Evolutionary conservation across 2,113 vertebrate genomes (phyloP).

Genomic region (Brachirus orientalis): DNA sequence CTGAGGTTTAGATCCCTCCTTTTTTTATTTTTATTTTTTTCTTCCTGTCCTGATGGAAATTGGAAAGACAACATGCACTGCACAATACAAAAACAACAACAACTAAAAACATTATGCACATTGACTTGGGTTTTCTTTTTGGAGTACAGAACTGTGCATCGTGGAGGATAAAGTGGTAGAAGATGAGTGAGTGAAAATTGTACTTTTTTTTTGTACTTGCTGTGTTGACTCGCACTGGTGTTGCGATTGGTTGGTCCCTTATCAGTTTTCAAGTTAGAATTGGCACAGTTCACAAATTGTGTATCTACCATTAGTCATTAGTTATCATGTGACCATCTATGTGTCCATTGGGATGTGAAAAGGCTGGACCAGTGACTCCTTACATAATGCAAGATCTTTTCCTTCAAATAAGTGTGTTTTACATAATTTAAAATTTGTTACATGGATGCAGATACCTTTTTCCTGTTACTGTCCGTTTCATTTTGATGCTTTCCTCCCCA

Average conservation of each 20-base stretch:
- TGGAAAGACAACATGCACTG: slow-evolving; percentile 12
- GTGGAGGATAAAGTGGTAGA: no score
- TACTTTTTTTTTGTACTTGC: slow-evolving; percentile 1
- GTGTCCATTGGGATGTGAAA: not conserved
- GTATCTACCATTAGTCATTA: not conserved
- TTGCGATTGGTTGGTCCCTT: not conserved
- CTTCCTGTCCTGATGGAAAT: not conserved
- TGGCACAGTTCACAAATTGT: not conserved
- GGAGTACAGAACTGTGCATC: not conserved
- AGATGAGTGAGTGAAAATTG: no score
- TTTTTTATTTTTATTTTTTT: not conserved
- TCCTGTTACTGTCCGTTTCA: not conserved
- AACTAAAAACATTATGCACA: not conserved
- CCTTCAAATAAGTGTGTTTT: no score
- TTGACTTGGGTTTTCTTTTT: not conserved
- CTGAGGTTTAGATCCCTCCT: not conserved
- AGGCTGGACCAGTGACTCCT: slow-evolving; percentile 1
- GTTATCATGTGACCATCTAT: not conserved
- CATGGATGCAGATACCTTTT: not conserved
- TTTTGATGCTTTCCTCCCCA: not conserved
- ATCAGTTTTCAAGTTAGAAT: slow-evolving; percentile 26
- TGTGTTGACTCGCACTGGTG: not conserved
- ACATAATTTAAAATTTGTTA: not conserved
- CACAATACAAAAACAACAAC: slow-evolving; percentile 2
- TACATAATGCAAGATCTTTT: not conserved